Evolutionary conservation across 1,140 invertebrate genomes (phyloP).

Genomic region (Ectropis grisescens): DNA sequence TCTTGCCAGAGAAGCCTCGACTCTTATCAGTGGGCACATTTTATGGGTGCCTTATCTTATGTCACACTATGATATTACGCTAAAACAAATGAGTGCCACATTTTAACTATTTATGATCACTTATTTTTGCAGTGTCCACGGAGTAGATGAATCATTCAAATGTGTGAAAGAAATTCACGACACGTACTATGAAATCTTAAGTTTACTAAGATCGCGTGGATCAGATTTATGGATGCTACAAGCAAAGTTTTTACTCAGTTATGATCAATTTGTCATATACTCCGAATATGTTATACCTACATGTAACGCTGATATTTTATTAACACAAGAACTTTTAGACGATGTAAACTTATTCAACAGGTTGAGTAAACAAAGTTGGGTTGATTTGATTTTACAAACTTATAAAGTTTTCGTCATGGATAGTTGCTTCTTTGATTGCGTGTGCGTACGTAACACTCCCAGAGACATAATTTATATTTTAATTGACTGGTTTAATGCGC

Average conservation of each 20-base stretch:
- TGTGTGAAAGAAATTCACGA: conserved; percentile 49
- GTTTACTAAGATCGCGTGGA: conserved; percentile 38
- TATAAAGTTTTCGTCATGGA: conserved; percentile 61
- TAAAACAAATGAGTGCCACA: too few relatives aligned
- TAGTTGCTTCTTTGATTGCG: conserved; percentile 54
- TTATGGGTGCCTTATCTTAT: too few relatives aligned
- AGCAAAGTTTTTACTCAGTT: conserved; percentile 48
- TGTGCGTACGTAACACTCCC: conserved; percentile 37
- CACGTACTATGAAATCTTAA: conserved; percentile 47
- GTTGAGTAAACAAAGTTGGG: conserved; percentile 56
- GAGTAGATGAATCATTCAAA: conserved; percentile 37
- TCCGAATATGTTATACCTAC: conserved; percentile 33
- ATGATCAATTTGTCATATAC: conserved; percentile 48
- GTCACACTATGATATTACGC: too few relatives aligned
- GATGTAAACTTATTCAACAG: conserved; percentile 37
- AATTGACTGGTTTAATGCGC: conserved; percentile 50
- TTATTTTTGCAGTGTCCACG: conserved; percentile 27
- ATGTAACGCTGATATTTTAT: conserved; percentile 39
- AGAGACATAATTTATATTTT: conserved; percentile 39
- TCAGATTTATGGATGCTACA: conserved; percentile 41
- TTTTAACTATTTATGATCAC: too few relatives aligned
- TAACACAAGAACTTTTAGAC: conserved; percentile 28
- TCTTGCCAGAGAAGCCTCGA: too few relatives aligned
- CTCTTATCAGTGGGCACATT: too few relatives aligned
- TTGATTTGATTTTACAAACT: conserved; percentile 57